A percentile compares a stretch with the other conserved stretches of the same genome.
These are phyloP conservation scores for Neomorphus geoffroyi DNA, from an alignment of 2,797 vertebrate species.

Conservation along the genomic window DNA sequence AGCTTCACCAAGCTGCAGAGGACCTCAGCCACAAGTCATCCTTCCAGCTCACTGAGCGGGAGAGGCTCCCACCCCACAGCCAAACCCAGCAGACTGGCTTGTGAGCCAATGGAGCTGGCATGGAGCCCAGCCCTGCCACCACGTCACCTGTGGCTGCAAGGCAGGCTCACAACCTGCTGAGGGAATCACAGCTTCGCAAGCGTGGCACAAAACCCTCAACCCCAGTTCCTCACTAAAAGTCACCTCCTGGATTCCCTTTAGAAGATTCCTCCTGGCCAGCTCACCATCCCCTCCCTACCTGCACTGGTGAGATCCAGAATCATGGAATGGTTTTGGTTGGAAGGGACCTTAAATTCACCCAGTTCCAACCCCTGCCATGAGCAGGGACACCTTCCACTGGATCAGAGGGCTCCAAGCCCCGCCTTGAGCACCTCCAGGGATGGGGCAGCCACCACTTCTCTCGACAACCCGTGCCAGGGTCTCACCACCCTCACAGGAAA, in stretches of 20 bases:
- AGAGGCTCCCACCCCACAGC: not conserved
- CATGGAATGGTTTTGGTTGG: too few species aligned
- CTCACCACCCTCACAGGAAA: too few species aligned
- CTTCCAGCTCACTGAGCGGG: not conserved
- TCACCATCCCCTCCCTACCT: not conserved
- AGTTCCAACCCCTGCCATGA: too few species aligned
- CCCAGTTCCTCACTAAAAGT: not conserved
- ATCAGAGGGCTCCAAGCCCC: too few species aligned
- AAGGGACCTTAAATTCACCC: too few species aligned
- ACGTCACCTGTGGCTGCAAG: not conserved
- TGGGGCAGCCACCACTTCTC: too few species aligned
- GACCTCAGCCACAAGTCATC: not conserved
- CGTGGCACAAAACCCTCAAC: accelerated
- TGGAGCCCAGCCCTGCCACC: not conserved
- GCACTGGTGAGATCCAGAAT: not conserved
- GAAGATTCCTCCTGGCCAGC: not conserved
- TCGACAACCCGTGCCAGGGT: too few species aligned
- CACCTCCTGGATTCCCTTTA: not conserved
- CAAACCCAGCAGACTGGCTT: accelerated
- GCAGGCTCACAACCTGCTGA: not conserved
- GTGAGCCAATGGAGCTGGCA: not conserved
- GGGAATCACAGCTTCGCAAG: accelerated
- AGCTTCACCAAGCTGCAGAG: not conserved
- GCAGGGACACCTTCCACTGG: too few species aligned
- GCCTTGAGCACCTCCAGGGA: too few species aligned